These are phyloP conservation scores for Sorex araneus DNA, from an alignment of 2,113 vertebrate species.

Conservation along the genomic window DNA sequence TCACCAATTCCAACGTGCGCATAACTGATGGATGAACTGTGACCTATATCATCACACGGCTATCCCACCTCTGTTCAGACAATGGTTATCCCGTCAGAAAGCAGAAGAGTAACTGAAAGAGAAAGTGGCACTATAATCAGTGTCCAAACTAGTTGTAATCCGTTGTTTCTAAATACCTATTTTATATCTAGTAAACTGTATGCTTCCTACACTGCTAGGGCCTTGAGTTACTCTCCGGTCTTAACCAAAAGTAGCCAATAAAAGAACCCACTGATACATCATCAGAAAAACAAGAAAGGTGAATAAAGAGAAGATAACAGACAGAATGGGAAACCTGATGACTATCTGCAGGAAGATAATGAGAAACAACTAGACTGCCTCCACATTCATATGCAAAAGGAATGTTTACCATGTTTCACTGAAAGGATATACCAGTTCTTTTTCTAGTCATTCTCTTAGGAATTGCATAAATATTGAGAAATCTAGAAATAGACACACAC, in stretches of 20 bases:
- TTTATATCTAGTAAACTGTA: constrained; percentile 26
- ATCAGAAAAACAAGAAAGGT: constrained; percentile 45
- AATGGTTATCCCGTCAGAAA: constrained; percentile 44
- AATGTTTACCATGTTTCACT: constrained; percentile 30
- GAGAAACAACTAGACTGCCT: background rate
- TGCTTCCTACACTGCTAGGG: background rate
- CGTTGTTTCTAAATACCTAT: constrained; percentile 24
- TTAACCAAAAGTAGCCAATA: background rate
- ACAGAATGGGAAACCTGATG: background rate
- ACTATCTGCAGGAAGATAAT: background rate
- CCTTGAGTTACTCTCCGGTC: constrained; percentile 41
- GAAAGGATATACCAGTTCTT: constrained; percentile 76
- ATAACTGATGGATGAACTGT: background rate
- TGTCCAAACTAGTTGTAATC: background rate
- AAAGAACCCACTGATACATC: constrained; percentile 16
- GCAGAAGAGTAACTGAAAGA: background rate
- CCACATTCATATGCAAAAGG: constrained; percentile 11
- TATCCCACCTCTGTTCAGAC: background rate
- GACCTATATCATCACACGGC: background rate
- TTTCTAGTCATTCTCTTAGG: constrained; percentile 77
- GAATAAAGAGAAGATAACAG: background rate
- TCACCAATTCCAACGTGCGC: background rate
- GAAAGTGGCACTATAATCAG: constrained; percentile 13
- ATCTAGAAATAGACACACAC: constrained; percentile 85
- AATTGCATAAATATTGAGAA: constrained; percentile 84